Evolutionary conservation across 1,140 invertebrate genomes (phyloP).

Genomic region (Brachionus manjavacas): DNA sequence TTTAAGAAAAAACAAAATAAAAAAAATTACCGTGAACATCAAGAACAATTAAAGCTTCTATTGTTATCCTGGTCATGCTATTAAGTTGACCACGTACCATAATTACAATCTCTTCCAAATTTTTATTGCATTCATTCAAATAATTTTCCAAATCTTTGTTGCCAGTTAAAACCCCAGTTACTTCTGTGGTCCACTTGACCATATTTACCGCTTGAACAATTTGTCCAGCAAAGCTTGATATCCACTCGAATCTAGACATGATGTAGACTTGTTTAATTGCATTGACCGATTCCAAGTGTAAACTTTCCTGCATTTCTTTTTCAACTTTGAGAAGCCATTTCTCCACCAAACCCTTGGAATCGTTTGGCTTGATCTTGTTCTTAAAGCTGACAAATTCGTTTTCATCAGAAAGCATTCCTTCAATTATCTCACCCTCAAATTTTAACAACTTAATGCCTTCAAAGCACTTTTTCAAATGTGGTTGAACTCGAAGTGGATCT

Average conservation of each 20-base stretch:
- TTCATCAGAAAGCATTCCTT: conserved; percentile 76
- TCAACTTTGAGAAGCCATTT: conserved; percentile 59
- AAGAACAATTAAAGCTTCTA: conserved; percentile 58
- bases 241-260: conserved; percentile 65
- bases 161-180: conserved; percentile 47
- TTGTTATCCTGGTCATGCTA: conserved; percentile 51
- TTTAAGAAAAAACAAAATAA: background rate
- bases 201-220: conserved; percentile 64
- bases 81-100: conserved; percentile 57
- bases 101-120: conserved; percentile 57
- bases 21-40: conserved; percentile 58
- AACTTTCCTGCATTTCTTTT: conserved; percentile 55
- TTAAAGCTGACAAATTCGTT: conserved; percentile 74
- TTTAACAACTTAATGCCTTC: conserved; percentile 62
- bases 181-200: background rate
- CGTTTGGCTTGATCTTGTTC: conserved; percentile 73
- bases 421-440: conserved; percentile 69
- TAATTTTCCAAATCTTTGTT: conserved; percentile 47
- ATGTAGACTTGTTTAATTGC: conserved; percentile 49
- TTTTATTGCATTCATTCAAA: conserved; percentile 51
- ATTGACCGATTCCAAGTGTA: conserved; percentile 51
- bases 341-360: conserved; percentile 64
- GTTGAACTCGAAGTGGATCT: conserved; percentile 83
- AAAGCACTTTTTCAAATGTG: conserved; percentile 65
- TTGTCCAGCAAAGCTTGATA: conserved; percentile 65